phyloP scores from a whole-genome alignment of 2,797 vertebrate species.

The Pangasius djambal region DNA sequence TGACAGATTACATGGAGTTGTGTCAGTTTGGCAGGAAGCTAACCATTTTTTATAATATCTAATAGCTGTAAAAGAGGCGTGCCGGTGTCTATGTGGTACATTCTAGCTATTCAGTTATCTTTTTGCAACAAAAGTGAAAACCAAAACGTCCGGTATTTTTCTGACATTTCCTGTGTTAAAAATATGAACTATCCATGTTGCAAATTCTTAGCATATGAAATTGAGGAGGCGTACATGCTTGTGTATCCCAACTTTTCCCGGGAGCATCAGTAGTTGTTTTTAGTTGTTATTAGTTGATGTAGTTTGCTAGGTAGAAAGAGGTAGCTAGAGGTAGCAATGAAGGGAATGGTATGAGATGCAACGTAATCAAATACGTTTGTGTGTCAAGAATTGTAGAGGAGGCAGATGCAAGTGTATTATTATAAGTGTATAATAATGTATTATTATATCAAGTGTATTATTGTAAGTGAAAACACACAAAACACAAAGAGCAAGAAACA shows the following conservation, averaged over 20 bases:
- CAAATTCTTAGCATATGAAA: neutral
- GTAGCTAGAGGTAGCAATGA: neutral
- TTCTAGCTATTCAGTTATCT: neutral
- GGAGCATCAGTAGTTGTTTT: neutral
- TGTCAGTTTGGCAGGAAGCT: conserved; percentile 42
- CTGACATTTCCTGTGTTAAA: neutral
- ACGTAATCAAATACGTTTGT: neutral
- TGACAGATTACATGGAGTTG: conserved; percentile 48
- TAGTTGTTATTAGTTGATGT: neutral
- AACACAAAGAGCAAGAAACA: no score
- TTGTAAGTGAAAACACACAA: no score
- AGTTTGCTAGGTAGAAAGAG: neutral
- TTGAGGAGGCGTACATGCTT: neutral
- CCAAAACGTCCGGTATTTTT: neutral
- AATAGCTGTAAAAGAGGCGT: neutral
- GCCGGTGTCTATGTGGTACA: neutral
- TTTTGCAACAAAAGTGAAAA: neutral
- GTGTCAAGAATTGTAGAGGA: neutral
- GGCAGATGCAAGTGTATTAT: no score
- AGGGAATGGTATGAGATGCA: neutral
- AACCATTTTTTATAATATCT: conserved; percentile 44
- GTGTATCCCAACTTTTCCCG: neutral
- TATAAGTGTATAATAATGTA: no score
- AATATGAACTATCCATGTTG: neutral
- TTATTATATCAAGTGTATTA: no score